A percentile compares a stretch with the other conserved stretches of the same genome.
Conservation (phyloP, 2,888 invertebrate species). For the Podabrus alpinus region DNA sequence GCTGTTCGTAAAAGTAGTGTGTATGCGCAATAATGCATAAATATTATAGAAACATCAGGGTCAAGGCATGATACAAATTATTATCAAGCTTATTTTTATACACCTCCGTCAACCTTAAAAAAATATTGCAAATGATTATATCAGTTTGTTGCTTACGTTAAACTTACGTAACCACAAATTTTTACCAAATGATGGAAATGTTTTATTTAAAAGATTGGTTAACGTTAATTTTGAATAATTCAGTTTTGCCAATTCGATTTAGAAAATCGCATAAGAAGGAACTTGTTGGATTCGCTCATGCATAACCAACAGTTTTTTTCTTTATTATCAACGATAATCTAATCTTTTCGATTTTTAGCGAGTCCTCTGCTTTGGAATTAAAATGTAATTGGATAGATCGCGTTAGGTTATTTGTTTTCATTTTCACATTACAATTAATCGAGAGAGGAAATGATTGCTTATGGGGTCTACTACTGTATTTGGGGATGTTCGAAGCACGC, state of each 20-base stretch:
- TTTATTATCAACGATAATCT: neutral
- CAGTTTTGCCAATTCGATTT: neutral
- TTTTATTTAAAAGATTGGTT: neutral
- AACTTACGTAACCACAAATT: neutral
- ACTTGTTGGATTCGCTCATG: neutral
- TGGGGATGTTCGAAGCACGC: conserved; percentile 7
- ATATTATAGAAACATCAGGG: conserved; percentile 7
- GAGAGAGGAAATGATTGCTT: conserved; percentile 4
- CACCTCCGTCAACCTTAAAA: conserved; percentile 3
- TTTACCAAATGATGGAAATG: neutral
- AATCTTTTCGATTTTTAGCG: neutral
- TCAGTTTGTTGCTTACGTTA: neutral
- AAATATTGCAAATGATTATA: neutral
- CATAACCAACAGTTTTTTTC: neutral
- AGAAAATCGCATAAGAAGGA: neutral
- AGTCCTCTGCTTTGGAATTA: neutral
- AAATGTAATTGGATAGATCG: neutral
- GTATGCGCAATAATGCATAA: conserved; percentile 12
- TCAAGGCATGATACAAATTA: conserved; percentile 1
- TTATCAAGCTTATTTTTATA: conserved; percentile 5
- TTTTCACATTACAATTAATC: neutral
- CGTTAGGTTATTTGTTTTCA: neutral
- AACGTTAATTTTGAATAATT: neutral
- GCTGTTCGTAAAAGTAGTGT: neutral
- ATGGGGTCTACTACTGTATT: neutral